These are phyloP conservation scores for Temnothorax nylanderi DNA, from an alignment of 1,140 invertebrate species.

Conservation along the genomic window DNA sequence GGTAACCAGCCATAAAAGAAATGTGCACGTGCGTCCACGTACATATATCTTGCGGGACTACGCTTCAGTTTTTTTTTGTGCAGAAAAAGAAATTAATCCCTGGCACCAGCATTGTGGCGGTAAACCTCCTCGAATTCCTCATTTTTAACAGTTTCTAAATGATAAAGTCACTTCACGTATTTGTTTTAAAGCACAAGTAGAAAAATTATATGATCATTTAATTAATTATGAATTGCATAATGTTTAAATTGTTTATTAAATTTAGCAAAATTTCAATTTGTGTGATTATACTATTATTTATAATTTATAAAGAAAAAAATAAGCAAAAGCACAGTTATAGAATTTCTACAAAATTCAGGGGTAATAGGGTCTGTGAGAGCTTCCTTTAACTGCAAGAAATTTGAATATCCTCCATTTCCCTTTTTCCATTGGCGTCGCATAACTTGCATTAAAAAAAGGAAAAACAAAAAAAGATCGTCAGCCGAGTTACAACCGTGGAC, in stretches of 20 bases:
- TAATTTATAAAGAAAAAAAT: not conserved
- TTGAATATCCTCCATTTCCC: conserved; percentile 41
- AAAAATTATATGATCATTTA: not conserved
- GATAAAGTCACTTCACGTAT: not conserved
- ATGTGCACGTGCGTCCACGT: conserved; percentile 34
- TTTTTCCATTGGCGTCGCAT: conserved; percentile 33
- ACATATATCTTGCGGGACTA: conserved; percentile 14
- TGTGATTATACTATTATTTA: not conserved
- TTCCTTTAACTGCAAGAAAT: conserved; percentile 20
- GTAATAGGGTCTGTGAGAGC: not conserved
- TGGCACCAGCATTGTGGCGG: conserved; percentile 50
- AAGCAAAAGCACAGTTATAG: not conserved
- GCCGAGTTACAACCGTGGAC: conserved; percentile 45
- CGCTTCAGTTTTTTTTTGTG: conserved; percentile 63
- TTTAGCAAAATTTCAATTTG: not conserved
- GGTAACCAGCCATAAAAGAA: conserved; percentile 73
- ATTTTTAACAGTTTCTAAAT: not conserved
- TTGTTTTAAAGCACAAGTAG: not conserved
- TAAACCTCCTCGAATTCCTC: not conserved
- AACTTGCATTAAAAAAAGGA: conserved; percentile 25
- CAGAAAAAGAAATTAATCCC: conserved; percentile 63
- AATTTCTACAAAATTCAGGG: not conserved
- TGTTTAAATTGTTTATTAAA: not conserved
- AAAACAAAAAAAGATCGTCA: conserved; percentile 45
- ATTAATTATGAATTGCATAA: not conserved